Conservation (phyloP, 2,797 vertebrate species). For the Pogoniulus pusillus region DNA sequence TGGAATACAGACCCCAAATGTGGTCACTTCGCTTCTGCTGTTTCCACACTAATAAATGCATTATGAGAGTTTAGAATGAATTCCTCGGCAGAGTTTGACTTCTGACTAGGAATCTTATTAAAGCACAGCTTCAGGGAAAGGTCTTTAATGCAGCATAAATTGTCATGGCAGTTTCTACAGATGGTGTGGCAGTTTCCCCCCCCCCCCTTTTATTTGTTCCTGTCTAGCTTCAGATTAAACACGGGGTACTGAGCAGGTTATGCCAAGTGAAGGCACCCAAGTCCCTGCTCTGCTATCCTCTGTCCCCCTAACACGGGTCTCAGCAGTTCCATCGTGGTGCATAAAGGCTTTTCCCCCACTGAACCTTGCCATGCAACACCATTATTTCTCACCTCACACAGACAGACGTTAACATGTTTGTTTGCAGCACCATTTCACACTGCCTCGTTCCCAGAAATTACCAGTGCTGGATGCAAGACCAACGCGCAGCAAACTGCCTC, state of each 20-base stretch:
- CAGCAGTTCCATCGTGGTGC: not conserved
- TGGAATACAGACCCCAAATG: not conserved
- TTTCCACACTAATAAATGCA: conserved; percentile 63
- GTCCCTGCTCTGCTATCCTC: not conserved
- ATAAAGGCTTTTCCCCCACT: not conserved
- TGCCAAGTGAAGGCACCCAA: not conserved
- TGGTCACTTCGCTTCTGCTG: conserved; percentile 45
- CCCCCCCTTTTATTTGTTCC: not conserved
- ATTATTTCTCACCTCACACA: not conserved
- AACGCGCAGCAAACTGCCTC: fast-evolving
- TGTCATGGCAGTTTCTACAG: conserved; percentile 65
- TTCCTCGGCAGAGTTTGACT: conserved; percentile 68
- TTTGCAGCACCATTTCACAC: not conserved
- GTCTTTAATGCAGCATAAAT: conserved; percentile 73
- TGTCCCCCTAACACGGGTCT: fast-evolving
- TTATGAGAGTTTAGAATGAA: conserved; percentile 68
- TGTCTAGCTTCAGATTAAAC: conserved; percentile 45
- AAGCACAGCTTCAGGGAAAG: conserved; percentile 75
- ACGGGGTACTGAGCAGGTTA: not conserved
- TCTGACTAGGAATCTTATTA: conserved; percentile 76
- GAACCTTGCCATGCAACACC: not conserved
- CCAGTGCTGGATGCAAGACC: not conserved
- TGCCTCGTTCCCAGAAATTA: not conserved
- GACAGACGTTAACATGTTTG: fast-evolving
- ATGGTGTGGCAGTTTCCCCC: not conserved